phyloP scores from a whole-genome alignment of 1,140 invertebrate species.

The Macrotrachela quadricornifera region DNA sequence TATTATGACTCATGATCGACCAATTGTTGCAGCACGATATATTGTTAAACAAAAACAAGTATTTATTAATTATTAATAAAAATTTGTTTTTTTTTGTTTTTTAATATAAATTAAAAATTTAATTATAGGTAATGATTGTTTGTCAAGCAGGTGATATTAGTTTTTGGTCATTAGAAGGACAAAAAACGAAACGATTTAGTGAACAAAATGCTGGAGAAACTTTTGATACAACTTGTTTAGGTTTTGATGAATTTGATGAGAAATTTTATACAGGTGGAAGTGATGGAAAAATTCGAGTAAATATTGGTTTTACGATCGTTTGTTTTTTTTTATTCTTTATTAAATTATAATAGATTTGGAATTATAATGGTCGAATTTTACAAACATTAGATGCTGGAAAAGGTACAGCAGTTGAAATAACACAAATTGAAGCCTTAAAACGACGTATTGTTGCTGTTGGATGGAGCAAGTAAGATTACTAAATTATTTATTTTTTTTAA shows the following conservation, averaged over 20 bases:
- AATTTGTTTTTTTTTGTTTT: neutral
- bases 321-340: neutral
- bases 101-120: too few relatives aligned
- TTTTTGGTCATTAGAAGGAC: conserved; percentile 30
- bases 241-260: conserved; percentile 21
- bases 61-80: neutral
- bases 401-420: conserved; percentile 24
- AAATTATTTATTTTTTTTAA: too few relatives aligned
- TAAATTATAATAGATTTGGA: conserved; percentile 21
- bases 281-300: conserved; percentile 27
- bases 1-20: conserved; percentile 25
- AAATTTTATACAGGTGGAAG: conserved; percentile 22
- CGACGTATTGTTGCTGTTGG: conserved; percentile 22
- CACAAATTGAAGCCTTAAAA: conserved; percentile 24
- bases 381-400: conserved; percentile 18
- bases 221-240: conserved; percentile 23
- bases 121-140: conserved; percentile 23
- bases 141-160: conserved; percentile 24
- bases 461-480: conserved; percentile 19
- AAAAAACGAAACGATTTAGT: conserved; percentile 27
- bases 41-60: conserved; percentile 27
- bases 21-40: conserved; percentile 22
- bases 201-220: conserved; percentile 16
- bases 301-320: neutral
- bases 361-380: conserved; percentile 29